Evolutionary conservation across 2,888 invertebrate species (phyloP).

Genomic region (Acleris emargana): DNA sequence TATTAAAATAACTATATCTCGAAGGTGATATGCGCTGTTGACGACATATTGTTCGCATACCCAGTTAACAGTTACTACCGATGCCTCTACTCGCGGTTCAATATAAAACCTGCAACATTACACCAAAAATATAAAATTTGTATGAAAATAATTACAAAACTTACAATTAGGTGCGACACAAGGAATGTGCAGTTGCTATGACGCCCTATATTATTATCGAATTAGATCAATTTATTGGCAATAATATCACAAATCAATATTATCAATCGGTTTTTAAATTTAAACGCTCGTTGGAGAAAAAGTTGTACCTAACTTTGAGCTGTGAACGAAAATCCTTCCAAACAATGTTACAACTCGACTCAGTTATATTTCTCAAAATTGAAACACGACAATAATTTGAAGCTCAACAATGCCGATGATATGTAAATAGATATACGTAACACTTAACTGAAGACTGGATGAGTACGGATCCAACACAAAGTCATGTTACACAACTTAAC

Average conservation of each 20-base stretch:
- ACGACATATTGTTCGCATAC: neutral
- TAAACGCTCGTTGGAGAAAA: conserved; percentile 19
- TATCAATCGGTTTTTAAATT: conserved; percentile 52
- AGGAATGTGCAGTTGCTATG: conserved; percentile 62
- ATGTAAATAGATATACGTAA: conserved; percentile 68
- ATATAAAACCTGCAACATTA: conserved; percentile 62
- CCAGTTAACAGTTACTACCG: neutral
- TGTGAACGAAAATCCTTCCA: conserved; percentile 6
- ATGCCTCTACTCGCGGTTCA: conserved; percentile 39
- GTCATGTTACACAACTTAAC: conserved; percentile 23
- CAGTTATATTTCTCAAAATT: conserved; percentile 50
- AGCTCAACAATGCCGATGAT: conserved; percentile 80
- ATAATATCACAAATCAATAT: conserved; percentile 76
- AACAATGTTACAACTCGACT: conserved; percentile 4
- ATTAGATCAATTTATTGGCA: conserved; percentile 65
- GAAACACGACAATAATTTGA: conserved; percentile 67
- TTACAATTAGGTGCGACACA: conserved; percentile 65
- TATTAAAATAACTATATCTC: neutral
- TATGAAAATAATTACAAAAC: conserved; percentile 73
- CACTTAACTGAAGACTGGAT: conserved; percentile 19
- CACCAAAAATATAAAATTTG: conserved; percentile 71
- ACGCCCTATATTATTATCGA: conserved; percentile 47
- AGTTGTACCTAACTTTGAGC: conserved; percentile 27
- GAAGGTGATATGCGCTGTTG: neutral
- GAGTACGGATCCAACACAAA: neutral